Evolutionary conservation across 2,888 invertebrate species (phyloP).

Genomic region (Geotrupes spiniger): DNA sequence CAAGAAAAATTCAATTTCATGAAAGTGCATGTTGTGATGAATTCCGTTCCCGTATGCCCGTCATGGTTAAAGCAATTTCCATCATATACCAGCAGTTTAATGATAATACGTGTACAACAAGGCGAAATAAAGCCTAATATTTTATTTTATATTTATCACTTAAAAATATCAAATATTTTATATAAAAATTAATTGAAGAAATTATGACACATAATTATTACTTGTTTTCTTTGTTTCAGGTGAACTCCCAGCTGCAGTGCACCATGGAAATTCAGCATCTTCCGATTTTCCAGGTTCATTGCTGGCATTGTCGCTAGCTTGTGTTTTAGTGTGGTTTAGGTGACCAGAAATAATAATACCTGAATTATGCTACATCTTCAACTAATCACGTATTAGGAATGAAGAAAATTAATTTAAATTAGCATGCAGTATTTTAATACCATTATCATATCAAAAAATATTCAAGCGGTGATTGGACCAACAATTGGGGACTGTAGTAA

Average conservation of each 20-base stretch:
- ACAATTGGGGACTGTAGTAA: conserved; percentile 28
- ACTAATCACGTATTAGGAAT: conserved; percentile 13
- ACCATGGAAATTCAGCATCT: conserved; percentile 35
- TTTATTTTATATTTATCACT: too few relatives aligned
- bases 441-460: conserved; percentile 29
- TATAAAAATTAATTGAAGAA: too few relatives aligned
- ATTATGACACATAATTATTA: conserved; percentile 1
- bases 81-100: conserved; percentile 27
- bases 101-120: conserved; percentile 20
- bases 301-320: conserved; percentile 25
- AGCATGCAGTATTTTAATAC: conserved; percentile 28
- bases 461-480: conserved; percentile 29
- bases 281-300: conserved; percentile 21
- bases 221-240: conserved; percentile 34
- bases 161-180: too few relatives aligned
- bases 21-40: conserved; percentile 15
- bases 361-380: neutral
- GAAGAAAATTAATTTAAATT: conserved; percentile 24
- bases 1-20: conserved; percentile 5
- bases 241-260: conserved; percentile 43
- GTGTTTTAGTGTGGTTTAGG: conserved; percentile 28
- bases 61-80: conserved; percentile 24
- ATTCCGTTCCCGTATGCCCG: conserved; percentile 23
- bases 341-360: conserved; percentile 26
- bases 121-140: too few relatives aligned